Evolutionary conservation across 1,140 invertebrate genomes (phyloP).

Genomic region (Eciton burchellii): DNA sequence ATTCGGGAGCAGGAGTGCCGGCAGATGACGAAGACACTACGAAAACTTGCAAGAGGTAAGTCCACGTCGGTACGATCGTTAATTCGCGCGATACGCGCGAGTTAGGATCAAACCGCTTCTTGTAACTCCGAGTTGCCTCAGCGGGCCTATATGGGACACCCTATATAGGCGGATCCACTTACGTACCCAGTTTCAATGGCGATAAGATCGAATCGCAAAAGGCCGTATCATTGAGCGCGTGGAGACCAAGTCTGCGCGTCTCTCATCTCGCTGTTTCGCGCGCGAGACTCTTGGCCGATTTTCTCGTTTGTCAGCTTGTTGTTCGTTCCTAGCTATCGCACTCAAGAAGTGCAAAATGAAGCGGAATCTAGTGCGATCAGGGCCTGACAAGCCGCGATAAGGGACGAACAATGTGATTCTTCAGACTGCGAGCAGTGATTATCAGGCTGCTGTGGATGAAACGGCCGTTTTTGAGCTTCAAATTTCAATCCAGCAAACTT

Average conservation of each 20-base stretch:
- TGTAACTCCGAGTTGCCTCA: neutral
- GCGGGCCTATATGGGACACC: neutral
- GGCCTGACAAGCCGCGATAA: constrained; percentile 32
- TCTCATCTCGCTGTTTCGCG: neutral
- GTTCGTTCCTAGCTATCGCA: neutral
- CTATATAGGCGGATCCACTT: constrained; percentile 25
- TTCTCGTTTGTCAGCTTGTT: constrained; percentile 33
- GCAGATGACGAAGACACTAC: constrained; percentile 84
- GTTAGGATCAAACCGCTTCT: too few species aligned
- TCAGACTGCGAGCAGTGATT: neutral
- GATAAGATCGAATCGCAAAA: constrained; percentile 51
- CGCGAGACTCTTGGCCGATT: neutral
- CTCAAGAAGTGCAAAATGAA: constrained; percentile 23
- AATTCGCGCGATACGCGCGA: neutral
- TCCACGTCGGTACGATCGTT: constrained; percentile 15
- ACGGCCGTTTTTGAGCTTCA: too few species aligned
- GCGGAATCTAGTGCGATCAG: constrained; percentile 33
- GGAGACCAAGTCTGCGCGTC: constrained; percentile 5
- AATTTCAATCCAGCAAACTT: too few species aligned
- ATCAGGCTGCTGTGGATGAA: too few species aligned
- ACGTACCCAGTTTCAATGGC: constrained; percentile 8
- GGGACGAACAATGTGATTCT: neutral
- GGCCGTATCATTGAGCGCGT: constrained; percentile 17
- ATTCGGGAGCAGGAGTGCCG: constrained; percentile 84
- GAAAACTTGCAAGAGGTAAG: constrained; percentile 85